Base-by-base conservation (phyloP, 2,888 invertebrate species). In the Eupithecia vulgata region DNA sequence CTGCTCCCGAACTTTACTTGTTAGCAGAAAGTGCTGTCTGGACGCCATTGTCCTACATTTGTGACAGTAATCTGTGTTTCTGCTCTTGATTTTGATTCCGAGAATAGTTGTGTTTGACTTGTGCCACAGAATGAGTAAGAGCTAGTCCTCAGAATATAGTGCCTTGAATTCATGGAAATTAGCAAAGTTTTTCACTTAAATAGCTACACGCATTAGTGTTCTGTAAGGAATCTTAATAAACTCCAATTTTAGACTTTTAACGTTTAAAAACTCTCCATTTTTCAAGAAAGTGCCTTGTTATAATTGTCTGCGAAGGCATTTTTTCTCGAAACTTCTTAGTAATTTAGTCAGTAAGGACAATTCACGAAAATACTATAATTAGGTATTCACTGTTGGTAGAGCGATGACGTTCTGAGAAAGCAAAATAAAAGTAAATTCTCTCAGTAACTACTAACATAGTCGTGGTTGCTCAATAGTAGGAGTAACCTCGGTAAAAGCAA, bases 11-110 rank as follows among this genome's bases (percentile, higher is more conserved):
- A 75, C 42, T 65, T 37, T 25, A 70, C 66, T 70, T 61, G 75
- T 70, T 67, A 59, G 61, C 70, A 40, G 52, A 75, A 70, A 70
- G 72, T 72, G 72, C 72, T 75, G 72, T 75, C 72, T 72, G 70
- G 70, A 62, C 72, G 70, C 72, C 72, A 72, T 75, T 75, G 70
- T 70, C 70, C 62, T 34, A 12, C n/a, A 8, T 66, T 52, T 34
- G 25, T 42, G 25, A 52, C 61, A 25, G 21, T 42, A 37, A 37
- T 64, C 12, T 34, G 17, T 34, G 34, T 61, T 61, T 37, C 8
- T 21, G 65, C 25, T 65, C 40, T 40, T 25, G 40, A 65, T 65
- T 40, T 30, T 61, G 17, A 65, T 65, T 65, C 40, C 65, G 65
- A 65, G 65, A n/a, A 34, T 34, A 17, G 17, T 2, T 5, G 64